Percentiles rank a stretch among this genome's conserved stretches.
phyloP scores from a whole-genome alignment of 2,113 vertebrate genomes.

The Gymnorhina tibicen region DNA sequence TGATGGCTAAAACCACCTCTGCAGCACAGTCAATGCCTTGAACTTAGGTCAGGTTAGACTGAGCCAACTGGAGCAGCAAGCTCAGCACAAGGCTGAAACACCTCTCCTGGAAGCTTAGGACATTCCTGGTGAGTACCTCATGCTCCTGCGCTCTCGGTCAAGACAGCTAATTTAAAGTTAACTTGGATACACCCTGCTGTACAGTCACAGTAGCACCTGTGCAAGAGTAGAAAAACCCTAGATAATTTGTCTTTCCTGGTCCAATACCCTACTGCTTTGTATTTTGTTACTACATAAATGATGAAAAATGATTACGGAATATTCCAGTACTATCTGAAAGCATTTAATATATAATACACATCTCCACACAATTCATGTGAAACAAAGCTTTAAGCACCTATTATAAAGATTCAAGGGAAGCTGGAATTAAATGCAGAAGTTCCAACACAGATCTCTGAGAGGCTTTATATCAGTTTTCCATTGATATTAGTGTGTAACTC shows the following conservation, averaged over 20 bases:
- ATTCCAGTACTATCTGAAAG: neutral
- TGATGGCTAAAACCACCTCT: neutral
- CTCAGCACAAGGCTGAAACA: neutral
- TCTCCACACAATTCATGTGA: neutral
- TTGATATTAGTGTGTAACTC: neutral
- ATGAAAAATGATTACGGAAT: neutral
- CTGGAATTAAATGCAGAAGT: neutral
- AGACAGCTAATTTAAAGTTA: neutral
- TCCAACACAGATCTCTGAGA: neutral
- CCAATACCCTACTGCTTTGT: neutral
- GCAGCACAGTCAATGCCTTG: neutral
- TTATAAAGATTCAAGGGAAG: neutral
- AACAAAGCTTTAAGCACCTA: neutral
- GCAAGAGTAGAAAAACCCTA: neutral
- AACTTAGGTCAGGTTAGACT: neutral
- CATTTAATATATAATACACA: neutral
- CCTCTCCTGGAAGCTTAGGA: neutral
- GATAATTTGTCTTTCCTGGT: neutral
- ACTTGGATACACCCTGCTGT: neutral
- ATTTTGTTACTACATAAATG: neutral
- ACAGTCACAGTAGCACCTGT: neutral
- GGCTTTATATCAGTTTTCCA: neutral
- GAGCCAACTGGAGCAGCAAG: neutral
- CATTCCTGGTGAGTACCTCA: neutral
- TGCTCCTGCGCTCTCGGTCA: fast-evolving